These are phyloP conservation scores for Gryllus longicercus DNA, from an alignment of 2,888 invertebrate species.

Conservation along the genomic window DNA sequence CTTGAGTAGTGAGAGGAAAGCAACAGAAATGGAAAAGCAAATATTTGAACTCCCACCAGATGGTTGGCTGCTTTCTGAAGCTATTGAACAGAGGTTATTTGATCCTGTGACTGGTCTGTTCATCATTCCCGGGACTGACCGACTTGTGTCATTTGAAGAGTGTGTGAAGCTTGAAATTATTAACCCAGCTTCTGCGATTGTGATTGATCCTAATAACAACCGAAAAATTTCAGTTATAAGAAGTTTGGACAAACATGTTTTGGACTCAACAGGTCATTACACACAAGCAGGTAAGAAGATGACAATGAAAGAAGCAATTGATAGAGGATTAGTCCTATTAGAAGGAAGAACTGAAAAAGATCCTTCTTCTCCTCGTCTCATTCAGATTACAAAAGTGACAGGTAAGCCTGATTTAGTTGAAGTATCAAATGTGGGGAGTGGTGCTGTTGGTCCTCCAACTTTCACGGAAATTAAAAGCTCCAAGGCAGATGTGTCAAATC, in stretches of 20 bases:
- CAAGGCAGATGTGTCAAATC: slow-evolving; percentile 45
- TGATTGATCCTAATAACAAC: slow-evolving; percentile 71
- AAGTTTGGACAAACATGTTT: slow-evolving; percentile 73
- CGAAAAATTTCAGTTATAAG: slow-evolving; percentile 64
- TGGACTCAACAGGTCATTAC: slow-evolving; percentile 78
- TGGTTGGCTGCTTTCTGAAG: slow-evolving; percentile 79
- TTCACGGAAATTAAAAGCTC: slow-evolving; percentile 53
- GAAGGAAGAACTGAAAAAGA: slow-evolving; percentile 51
- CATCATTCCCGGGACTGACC: slow-evolving; percentile 80
- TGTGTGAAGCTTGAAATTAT: slow-evolving; percentile 82
- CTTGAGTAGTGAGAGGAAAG: slow-evolving; percentile 50
- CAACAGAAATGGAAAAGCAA: slow-evolving; percentile 58
- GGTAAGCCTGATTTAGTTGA: slow-evolving; percentile 71
- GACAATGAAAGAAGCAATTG: slow-evolving; percentile 73
- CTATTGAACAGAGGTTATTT: slow-evolving; percentile 76
- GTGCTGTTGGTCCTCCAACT: slow-evolving; percentile 46
- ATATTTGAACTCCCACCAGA: slow-evolving; percentile 75
- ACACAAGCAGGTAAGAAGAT: slow-evolving; percentile 54
- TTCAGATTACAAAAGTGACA: slow-evolving; percentile 68
- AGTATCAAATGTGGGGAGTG: slow-evolving; percentile 55
- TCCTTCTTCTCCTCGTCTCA: slow-evolving; percentile 56
- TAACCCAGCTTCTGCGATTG: slow-evolving; percentile 75
- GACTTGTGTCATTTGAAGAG: slow-evolving; percentile 79
- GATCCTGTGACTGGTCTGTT: slow-evolving; percentile 81
- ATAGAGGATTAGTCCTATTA: slow-evolving; percentile 60